phyloP scores from a whole-genome alignment of 2,113 vertebrate genomes.

The Nibea albiflora region DNA sequence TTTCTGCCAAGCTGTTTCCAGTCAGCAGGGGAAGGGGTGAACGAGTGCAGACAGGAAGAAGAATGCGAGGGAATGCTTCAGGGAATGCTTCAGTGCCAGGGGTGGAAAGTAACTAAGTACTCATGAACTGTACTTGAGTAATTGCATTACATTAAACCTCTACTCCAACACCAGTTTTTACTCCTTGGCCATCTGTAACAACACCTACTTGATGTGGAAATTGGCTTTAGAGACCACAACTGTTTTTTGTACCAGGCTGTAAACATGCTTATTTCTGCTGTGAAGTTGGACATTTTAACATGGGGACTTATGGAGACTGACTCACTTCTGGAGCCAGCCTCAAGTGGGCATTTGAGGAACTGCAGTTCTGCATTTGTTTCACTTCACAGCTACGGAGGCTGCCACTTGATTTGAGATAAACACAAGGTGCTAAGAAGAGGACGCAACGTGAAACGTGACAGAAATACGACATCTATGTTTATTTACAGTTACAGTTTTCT shows the following conservation, averaged over 20 bases:
- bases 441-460: neutral
- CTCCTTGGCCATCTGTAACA: neutral
- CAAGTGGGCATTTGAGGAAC: too few relatives aligned
- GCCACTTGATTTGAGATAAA: neutral
- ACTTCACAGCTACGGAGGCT: too few relatives aligned
- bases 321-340: too few relatives aligned
- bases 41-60: constrained; percentile 52
- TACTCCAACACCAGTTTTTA: neutral
- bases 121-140: neutral
- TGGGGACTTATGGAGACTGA: too few relatives aligned
- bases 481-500: neutral
- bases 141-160: neutral
- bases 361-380: too few relatives aligned
- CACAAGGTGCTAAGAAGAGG: neutral
- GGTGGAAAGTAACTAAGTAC: constrained; percentile 16
- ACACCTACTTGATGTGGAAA: too few relatives aligned
- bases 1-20: constrained; percentile 54
- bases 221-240: too few relatives aligned
- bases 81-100: constrained; percentile 21
- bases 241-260: too few relatives aligned
- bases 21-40: constrained; percentile 60
- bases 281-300: too few relatives aligned
- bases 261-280: too few relatives aligned
- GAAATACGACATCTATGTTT: neutral
- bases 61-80: constrained; percentile 61